A percentile compares a stretch with the other conserved stretches of the same genome.
phyloP scores from a whole-genome alignment of 2,888 invertebrate genomes.

The Brenthis daphne region DNA sequence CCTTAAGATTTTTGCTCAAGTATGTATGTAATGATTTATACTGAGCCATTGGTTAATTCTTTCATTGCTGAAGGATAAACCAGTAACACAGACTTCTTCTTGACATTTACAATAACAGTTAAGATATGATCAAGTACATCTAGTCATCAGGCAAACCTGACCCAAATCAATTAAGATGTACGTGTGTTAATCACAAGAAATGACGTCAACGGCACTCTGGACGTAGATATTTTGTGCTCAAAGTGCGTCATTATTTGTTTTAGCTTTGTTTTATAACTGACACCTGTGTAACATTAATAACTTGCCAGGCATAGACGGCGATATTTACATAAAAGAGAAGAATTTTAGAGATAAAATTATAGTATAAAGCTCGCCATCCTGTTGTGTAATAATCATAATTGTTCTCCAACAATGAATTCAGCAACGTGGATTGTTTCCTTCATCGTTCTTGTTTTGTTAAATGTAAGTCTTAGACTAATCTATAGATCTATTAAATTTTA shows the following conservation, averaged over 20 bases:
- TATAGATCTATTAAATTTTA: not conserved
- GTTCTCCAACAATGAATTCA: conserved; percentile 41
- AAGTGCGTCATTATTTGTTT: conserved; percentile 38
- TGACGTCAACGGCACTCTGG: conserved; percentile 17
- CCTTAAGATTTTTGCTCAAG: too few species aligned
- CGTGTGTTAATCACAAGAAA: not conserved
- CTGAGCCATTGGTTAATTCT: too few species aligned
- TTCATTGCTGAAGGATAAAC: too few species aligned
- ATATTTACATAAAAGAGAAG: conserved; percentile 34
- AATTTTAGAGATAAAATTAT: conserved; percentile 38
- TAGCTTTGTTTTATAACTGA: conserved; percentile 41
- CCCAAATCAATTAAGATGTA: conserved; percentile 1
- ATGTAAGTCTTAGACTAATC: conserved; percentile 42
- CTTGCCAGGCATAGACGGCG: conserved; percentile 31
- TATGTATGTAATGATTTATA: too few species aligned
- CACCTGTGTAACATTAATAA: conserved; percentile 41
- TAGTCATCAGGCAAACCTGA: too few species aligned
- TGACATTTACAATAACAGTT: too few species aligned
- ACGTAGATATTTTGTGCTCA: conserved; percentile 11
- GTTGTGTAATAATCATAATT: conserved; percentile 34
- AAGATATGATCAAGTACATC: too few species aligned
- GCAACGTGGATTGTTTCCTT: conserved; percentile 44
- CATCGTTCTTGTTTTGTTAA: conserved; percentile 42
- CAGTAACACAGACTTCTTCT: too few species aligned
- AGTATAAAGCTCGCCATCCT: conserved; percentile 39